Base-by-base conservation (phyloP, 2,797 vertebrate species). In the Lemur catta region DNA sequence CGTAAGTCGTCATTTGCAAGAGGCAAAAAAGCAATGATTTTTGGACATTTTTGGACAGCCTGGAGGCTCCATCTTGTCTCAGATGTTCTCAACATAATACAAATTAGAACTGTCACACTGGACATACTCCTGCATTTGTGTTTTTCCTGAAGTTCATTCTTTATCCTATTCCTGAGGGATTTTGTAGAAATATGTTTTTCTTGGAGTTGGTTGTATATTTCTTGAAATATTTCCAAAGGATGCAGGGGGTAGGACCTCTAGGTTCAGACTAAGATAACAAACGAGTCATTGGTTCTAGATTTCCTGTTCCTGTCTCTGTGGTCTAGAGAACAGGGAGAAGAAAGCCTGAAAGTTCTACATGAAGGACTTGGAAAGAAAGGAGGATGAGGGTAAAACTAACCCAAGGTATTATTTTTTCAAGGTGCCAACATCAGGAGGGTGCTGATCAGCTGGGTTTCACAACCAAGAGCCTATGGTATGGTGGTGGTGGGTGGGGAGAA, bases 101-200 rank as follows among this genome's bases (percentile, higher is more conserved):
- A 75, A 87, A 35, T 72, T 30, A 81, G 43, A 87, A 87, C 28
- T 71, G 9, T 81, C 41, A 52, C 50, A 52, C 8, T 61, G 15
- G 26, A 85, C 59, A 41, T 35, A 85, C 11, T n/a, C 15, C 8
- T 50, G 30, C 18, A 71, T 55, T 76, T 75, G 22, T 80, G 20
- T 61, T 86, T 89, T 92, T 63, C 1, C 46, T 59, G 41, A 80
- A 94, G 1, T 81, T 78, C 13, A 35, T 81, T 89, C 41, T 89
- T 59, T 91, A 43, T 59, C 24, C 7, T 41, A 6, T 81, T 59
- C 65, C 46, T 35, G 50, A 84, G 14, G 3, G n/a, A 71, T 78
- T 41, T 35, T 7, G 7, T 81, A 85, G 10, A 81, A 86, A 18
- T 13, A 7, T 59, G 30, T 61, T 85, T 76, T 85, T n/a, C 43